These are phyloP conservation scores for Caenorhabditis wallacei DNA, from an alignment of 2,888 invertebrate genomes.

Conservation along the genomic window DNA sequence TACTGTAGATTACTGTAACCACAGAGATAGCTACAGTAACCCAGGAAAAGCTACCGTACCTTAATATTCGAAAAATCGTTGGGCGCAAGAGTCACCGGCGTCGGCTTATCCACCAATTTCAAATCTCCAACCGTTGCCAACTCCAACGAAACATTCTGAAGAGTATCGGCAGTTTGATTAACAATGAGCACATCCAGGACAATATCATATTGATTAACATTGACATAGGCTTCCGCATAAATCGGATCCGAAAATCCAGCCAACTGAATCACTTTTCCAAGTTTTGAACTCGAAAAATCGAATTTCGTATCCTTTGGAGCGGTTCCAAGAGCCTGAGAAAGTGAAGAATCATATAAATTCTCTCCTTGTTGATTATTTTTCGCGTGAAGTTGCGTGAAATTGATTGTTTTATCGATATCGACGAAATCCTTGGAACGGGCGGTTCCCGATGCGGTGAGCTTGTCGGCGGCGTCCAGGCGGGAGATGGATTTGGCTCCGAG, in stretches of 20 bases:
- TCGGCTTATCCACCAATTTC: conserved; percentile 97
- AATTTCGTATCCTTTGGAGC: conserved; percentile 83
- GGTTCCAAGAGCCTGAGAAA: conserved; percentile 87
- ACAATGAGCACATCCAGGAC: conserved; percentile 98
- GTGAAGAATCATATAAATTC: conserved; percentile 94
- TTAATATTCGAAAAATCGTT: conserved; percentile 98
- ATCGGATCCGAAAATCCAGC: conserved; percentile 99
- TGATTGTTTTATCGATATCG: conserved; percentile 90
- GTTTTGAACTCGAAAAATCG: conserved; percentile 83
- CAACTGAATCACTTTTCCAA: conserved; percentile 89
- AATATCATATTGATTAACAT: conserved; percentile 90
- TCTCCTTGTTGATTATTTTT: conserved; percentile 84
- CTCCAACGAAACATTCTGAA: conserved; percentile 98
- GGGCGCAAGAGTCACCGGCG: conserved; percentile 95
- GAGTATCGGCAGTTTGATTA: conserved; percentile 97
- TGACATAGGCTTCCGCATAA: conserved; percentile 99
- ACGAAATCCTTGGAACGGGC: conserved; percentile 71
- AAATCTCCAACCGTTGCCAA: conserved; percentile 94
- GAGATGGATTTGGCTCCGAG: conserved; percentile 84
- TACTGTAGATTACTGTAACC: too few species aligned
- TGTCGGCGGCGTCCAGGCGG: conserved; percentile 70
- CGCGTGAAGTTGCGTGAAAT: conserved; percentile 89
- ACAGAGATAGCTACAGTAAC: too few species aligned
- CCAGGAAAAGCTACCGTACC: conserved; percentile 85
- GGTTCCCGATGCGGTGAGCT: conserved; percentile 1